Evolutionary conservation across 1,140 invertebrate species (phyloP).

Genomic region (Druon quercuslanigerum): DNA sequence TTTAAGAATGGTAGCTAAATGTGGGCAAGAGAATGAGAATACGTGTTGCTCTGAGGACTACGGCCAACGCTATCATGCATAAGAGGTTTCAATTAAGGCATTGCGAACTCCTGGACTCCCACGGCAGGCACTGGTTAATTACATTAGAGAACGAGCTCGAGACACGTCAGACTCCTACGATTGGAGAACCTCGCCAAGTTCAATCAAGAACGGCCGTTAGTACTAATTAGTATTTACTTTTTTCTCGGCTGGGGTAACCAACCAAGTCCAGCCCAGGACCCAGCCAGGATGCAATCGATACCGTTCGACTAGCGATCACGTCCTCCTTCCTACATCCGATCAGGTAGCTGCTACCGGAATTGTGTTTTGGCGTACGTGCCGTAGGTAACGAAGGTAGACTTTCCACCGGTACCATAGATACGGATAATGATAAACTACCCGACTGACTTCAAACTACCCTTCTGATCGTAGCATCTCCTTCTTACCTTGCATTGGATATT

Average conservation of each 20-base stretch:
- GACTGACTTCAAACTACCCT: background rate
- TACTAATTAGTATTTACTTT: constrained; percentile 16
- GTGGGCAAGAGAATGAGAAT: too few species aligned
- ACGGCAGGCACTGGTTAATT: too few species aligned
- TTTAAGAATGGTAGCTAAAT: too few species aligned
- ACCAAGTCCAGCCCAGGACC: background rate
- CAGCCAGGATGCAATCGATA: background rate
- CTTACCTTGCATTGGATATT: background rate
- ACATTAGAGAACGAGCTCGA: background rate
- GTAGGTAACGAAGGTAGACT: background rate
- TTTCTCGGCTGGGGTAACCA: background rate
- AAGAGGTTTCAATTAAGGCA: too few species aligned
- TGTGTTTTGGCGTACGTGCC: constrained; percentile 1
- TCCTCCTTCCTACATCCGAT: background rate
- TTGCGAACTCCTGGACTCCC: too few species aligned
- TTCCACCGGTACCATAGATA: background rate
- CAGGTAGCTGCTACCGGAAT: background rate
- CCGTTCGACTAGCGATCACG: background rate
- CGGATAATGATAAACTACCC: constrained; percentile 1
- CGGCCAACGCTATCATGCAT: too few species aligned
- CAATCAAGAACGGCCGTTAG: background rate
- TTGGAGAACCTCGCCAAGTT: background rate
- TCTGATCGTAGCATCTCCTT: background rate
- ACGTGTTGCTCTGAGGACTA: too few species aligned
- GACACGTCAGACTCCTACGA: background rate